Percentiles rank a stretch among this genome's conserved stretches.
Evolutionary conservation across 2,888 invertebrate genomes (phyloP).

Genomic region (Sphaerophoria taeniata): DNA sequence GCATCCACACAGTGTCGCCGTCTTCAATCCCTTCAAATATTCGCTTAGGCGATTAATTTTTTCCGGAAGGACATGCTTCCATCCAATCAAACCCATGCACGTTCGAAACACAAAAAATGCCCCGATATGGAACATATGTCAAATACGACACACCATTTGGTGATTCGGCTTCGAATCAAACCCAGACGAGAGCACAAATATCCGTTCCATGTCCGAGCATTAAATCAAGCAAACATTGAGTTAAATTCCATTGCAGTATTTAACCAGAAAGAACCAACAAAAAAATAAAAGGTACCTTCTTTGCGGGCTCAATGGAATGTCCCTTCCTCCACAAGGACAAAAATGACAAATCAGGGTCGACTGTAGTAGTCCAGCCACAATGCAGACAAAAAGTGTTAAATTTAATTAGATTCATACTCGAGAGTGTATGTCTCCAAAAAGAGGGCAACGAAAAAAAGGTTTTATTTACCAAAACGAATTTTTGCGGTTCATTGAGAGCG

Average conservation of each 20-base stretch:
- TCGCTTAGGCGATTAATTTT: conserved; percentile 67
- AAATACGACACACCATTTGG: conserved; percentile 48
- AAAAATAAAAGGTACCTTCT: no score
- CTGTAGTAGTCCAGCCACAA: background rate
- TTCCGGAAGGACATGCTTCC: conserved; percentile 68
- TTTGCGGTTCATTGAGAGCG: conserved; percentile 63
- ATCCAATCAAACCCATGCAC: conserved; percentile 58
- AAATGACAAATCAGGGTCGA: conserved; percentile 69
- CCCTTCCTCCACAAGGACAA: conserved; percentile 22
- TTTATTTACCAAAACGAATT: conserved; percentile 57
- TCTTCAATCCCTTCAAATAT: conserved; percentile 44
- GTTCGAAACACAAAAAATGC: conserved; percentile 22
- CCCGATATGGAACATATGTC: conserved; percentile 52
- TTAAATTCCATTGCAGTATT: conserved; percentile 43
- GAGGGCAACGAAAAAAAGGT: conserved; percentile 7
- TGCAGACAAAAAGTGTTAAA: conserved; percentile 48
- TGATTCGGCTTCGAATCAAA: conserved; percentile 23
- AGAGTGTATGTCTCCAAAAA: background rate
- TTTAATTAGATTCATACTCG: conserved; percentile 72
- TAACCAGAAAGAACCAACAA: conserved; percentile 7
- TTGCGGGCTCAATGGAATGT: conserved; percentile 4
- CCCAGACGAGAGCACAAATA: conserved; percentile 57
- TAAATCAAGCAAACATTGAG: conserved; percentile 54
- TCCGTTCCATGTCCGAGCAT: conserved; percentile 44
- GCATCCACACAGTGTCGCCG: background rate